Evolutionary conservation across 2,113 vertebrate genomes (phyloP).

Genomic region (Caloenas nicobarica): DNA sequence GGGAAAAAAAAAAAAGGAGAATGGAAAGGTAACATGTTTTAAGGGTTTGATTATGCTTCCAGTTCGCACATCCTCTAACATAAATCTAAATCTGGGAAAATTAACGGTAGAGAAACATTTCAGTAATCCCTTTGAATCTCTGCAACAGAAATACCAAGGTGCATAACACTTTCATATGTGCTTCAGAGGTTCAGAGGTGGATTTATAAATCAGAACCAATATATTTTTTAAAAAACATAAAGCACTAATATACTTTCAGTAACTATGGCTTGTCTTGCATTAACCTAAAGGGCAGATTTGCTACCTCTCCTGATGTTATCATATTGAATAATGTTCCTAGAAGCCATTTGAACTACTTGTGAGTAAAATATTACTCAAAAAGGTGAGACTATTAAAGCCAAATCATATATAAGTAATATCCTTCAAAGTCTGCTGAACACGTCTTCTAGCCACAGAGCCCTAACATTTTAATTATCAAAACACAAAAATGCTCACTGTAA

Average conservation of each 20-base stretch:
- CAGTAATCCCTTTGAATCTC: not conserved
- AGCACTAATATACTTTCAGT: not conserved
- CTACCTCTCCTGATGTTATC: not conserved
- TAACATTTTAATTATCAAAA: constrained; percentile 24
- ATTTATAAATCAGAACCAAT: not conserved
- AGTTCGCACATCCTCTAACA: not conserved
- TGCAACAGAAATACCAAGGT: not conserved
- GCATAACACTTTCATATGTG: not conserved
- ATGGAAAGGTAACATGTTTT: not conserved
- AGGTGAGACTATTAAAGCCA: constrained; percentile 6
- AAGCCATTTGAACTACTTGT: not conserved
- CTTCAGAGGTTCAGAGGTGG: not conserved
- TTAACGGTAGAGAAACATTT: not conserved
- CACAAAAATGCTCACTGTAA: not conserved
- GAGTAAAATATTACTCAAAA: constrained; percentile 12
- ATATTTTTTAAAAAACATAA: not conserved
- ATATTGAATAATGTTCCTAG: not conserved
- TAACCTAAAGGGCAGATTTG: not conserved
- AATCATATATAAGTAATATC: constrained; percentile 32
- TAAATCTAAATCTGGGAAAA: constrained; percentile 20
- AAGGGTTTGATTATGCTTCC: constrained; percentile 4
- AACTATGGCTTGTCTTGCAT: not conserved
- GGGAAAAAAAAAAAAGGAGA: not conserved
- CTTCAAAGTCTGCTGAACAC: constrained; percentile 36
- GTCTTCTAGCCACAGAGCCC: not conserved